Evolutionary conservation across 2,797 vertebrate species (phyloP), one percentile per base, ranked within the genome.

Genomic region (Perodicticus potto): DNA sequence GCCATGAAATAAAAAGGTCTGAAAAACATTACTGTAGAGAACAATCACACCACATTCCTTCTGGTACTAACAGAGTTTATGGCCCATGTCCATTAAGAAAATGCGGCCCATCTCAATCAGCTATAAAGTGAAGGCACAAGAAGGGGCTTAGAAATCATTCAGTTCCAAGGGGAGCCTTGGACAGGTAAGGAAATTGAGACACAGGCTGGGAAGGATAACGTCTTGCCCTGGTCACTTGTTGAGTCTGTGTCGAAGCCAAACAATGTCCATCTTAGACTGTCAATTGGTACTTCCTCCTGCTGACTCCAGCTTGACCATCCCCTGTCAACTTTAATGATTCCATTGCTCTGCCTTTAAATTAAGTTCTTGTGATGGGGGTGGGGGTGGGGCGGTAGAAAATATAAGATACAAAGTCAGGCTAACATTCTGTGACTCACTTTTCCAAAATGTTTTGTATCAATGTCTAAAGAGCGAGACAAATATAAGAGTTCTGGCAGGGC

Each of bases 361-460:
- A 55, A 22, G 49, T 45, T 63, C 57, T 85, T 4, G 14, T 73
- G 76, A 94, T 85, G 85, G 16, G 32, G 45, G 49, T 43, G 5
- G 40, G 40, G 40, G 40, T 43, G 8, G 49, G 49, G 49, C 14
- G 14, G 49, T 10, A 13, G 13, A 34, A 72, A 73, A 43, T 22
- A 37, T 53, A 65, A 70, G 53, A 29, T 2, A 45, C 67, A 37
- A 87, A 90, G 80, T 93, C 93, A 95, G 76, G 72, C 84, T 94
- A 67, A 80, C 69, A 93, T 95, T 95, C 95, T 86, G 74, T 95
- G 93, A 93, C 81, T 97, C 80, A 82, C 57, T 94, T 91, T 95
- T 96, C 83, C 76, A 92, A 96, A 96, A 88, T 90, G 73, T 89
- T 97, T 96, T 94, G 65, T 90, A 93, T 96, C 87, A 83, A 12